Conservation (phyloP, 2,113 vertebrate species). For the Equus quagga region DNA sequence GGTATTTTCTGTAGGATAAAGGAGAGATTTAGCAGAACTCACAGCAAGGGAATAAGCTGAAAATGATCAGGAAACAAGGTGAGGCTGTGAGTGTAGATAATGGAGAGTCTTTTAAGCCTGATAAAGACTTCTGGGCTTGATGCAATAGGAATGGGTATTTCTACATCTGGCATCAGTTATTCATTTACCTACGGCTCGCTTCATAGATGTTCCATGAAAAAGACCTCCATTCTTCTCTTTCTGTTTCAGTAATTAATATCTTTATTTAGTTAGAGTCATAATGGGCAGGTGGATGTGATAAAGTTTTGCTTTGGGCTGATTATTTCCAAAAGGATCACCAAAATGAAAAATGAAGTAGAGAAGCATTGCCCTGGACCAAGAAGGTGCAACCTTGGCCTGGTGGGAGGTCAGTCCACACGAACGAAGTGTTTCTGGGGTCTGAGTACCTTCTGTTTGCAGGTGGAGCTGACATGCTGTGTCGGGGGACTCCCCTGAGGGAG, state of each 20-base stretch:
- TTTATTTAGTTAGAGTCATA: slow-evolving; percentile 30
- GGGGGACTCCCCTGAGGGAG: slow-evolving; percentile 3
- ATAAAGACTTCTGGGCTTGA: not conserved
- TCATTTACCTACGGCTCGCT: not conserved
- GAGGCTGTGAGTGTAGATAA: not conserved
- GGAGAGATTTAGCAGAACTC: not conserved
- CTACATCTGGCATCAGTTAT: slow-evolving; percentile 31
- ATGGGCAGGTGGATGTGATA: not conserved
- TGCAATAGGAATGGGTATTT: slow-evolving; percentile 23
- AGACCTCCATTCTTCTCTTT: not conserved
- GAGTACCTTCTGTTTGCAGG: not conserved
- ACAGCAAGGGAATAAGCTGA: not conserved
- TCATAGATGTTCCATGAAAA: slow-evolving; percentile 34
- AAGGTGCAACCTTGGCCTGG: not conserved
- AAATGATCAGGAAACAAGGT: slow-evolving; percentile 52
- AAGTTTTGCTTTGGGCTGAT: not conserved
- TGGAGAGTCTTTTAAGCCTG: not conserved
- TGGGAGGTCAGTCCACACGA: not conserved
- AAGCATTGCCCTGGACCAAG: not conserved
- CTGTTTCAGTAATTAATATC: slow-evolving; percentile 45
- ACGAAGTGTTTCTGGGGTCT: not conserved
- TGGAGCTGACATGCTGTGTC: slow-evolving; percentile 1
- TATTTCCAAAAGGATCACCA: not conserved
- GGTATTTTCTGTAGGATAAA: not conserved
- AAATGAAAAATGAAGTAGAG: not conserved